Evolutionary conservation across 2,888 invertebrate genomes (phyloP), one percentile per base, ranked within the genome.

Genomic region (Caenorhabditis macrosperma): DNA sequence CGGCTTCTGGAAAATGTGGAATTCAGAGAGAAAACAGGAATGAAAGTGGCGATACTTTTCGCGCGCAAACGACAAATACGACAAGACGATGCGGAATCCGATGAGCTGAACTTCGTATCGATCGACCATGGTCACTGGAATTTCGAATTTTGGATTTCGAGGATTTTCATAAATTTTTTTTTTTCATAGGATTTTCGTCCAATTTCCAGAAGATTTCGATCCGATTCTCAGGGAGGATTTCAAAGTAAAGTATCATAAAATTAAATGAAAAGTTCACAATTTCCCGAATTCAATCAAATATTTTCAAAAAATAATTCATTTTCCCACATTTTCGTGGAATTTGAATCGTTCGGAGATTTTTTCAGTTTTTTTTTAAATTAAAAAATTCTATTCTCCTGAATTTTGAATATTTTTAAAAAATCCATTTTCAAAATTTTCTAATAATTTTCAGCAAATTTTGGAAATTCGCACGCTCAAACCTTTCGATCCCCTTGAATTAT

Each of bases 111-210:
- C 26, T 46, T 78, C 67, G 0, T 54, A 41, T 0, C 48, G 48
- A 15, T 60, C 71, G 5, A 69, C 44, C 69, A 69, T 69, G 33
- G 54, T 48, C 2, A 77, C 68, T 77, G 57, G 10, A 66, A 69
- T 12, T n/a, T n/a, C n/a, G 38, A 20, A 44, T 15, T 5, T 38
- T 38, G 38, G 15, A 38, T 38, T 38, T 38, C 2, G 3, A 15
- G 10, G 9, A 12, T 38, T 38, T 38, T 38, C 44, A 30, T 50
- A 9, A 30, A 22, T 20, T 48, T 48, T 17, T 30, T 28, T 50
- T 50, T 50, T 12, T 9, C 26, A 24, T 15, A 41, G 9, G 9
- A 33, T 9, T 33, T 7, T 33, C n/a, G n/a, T n/a, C n/a, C 33
- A 33, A 33, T 33, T 33, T 33, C 33, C 33, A 33, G 33, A 33